Evolutionary conservation across 2,888 invertebrate genomes (phyloP), one percentile per base, ranked within the genome.

Genomic region (Synanthedon vespiformis): DNA sequence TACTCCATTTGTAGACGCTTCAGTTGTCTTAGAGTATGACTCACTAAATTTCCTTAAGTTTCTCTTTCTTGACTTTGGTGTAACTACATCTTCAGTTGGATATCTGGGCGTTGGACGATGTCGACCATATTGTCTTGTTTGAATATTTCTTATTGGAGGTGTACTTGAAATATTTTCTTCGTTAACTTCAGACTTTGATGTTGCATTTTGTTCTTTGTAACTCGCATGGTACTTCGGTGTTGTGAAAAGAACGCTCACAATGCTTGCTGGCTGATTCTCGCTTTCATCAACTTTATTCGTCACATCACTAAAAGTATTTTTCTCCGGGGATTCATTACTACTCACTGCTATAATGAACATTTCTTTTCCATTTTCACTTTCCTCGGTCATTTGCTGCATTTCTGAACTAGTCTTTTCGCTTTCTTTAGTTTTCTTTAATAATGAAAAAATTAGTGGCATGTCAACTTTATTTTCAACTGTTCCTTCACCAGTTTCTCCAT

Each of bases 1-100:
- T 73, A 85, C 86, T 60, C 78, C 83, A 69, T 85, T 87, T 53
- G 74, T 77, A 53, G 81, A 73, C 47, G 80, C 69, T 63, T 85
- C 82, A 1, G 82, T 80, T 13, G 82, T 77, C 60, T 85, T 86
- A 6, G 80, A 74, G 60, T 73, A 80, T 5, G 73, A 63, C 57
- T 84, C 84, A 57, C 77, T 75, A 54, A 72, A 80, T 64, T 84
- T 85, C 57, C 74, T 77, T 18, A 70, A 55, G 53, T 63, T 72
- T 52, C 73, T 76, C 54, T 79, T 80, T 53, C 70, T 67, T 13
- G 68, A 57, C 54, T 72, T 79, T 13, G 68, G 62, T 55, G 70
- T 67, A 14, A 71, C 65, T 52, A 56, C 57, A n/a, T 70, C 69
- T 51, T 72, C 71, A 53, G 61, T 61, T 51, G 65, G 60, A 49